phyloP scores from a whole-genome alignment of 2,113 vertebrate genomes.

The Tamias sibiricus region DNA sequence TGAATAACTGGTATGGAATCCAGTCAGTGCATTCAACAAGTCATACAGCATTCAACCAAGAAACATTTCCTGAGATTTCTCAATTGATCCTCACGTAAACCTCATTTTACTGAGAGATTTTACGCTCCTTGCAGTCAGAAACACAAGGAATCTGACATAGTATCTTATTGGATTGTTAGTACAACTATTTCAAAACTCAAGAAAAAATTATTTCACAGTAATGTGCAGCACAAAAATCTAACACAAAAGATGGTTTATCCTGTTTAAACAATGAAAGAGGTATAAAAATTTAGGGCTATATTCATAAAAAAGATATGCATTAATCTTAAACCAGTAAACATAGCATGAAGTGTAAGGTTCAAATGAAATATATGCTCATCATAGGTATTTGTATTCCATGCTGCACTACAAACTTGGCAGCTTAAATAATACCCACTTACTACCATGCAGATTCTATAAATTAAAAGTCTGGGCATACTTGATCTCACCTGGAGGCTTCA shows the following conservation, averaged over 20 bases:
- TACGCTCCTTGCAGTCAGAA: background rate
- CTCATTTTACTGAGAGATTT: background rate
- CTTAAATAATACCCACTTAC: background rate
- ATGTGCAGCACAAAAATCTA: background rate
- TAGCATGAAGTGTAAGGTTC: background rate
- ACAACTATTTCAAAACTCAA: background rate
- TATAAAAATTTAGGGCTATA: background rate
- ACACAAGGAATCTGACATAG: background rate
- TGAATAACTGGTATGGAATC: background rate
- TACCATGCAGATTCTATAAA: background rate
- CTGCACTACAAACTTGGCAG: background rate
- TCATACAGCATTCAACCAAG: background rate
- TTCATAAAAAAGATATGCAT: slow-evolving; percentile 5
- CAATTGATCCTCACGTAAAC: background rate
- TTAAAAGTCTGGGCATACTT: background rate
- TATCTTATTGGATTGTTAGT: background rate
- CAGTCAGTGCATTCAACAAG: background rate
- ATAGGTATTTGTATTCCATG: background rate
- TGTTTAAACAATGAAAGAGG: slow-evolving; percentile 11
- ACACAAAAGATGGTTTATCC: background rate
- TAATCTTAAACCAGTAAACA: background rate
- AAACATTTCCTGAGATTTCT: background rate
- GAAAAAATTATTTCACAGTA: background rate
- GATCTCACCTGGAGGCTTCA: background rate
- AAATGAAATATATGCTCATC: background rate